Conservation (phyloP, 2,797 vertebrate species). For the Pogoniulus pusillus region DNA sequence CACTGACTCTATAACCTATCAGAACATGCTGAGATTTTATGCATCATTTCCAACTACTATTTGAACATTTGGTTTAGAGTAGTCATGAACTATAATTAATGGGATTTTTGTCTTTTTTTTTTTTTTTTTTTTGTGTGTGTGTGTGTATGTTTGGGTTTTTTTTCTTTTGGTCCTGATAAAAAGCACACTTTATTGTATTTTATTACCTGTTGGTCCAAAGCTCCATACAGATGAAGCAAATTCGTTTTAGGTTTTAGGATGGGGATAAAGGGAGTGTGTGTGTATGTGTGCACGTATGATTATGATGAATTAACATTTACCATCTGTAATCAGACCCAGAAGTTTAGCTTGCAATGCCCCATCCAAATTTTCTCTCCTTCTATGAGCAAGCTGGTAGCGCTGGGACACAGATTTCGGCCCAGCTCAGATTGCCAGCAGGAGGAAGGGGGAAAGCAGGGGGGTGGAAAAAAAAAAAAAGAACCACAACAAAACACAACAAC, state of each 20-base stretch:
- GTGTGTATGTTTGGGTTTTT: not conserved
- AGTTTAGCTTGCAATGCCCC: not conserved
- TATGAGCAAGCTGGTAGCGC: slow-evolving; percentile 20
- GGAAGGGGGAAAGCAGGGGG: no score
- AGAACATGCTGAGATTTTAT: slow-evolving; percentile 67
- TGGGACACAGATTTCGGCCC: slow-evolving; percentile 59
- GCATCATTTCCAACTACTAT: slow-evolving; percentile 48
- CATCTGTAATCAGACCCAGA: slow-evolving; percentile 25
- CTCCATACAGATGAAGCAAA: slow-evolving; percentile 16
- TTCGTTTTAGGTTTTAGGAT: slow-evolving; percentile 35
- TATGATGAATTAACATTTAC: slow-evolving; percentile 34
- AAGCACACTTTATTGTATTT: slow-evolving; percentile 32
- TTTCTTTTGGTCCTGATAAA: slow-evolving; percentile 40
- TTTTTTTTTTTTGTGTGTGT: no score
- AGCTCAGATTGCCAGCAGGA: slow-evolving; percentile 64
- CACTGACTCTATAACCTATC: slow-evolving; percentile 72
- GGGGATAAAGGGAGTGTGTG: not conserved
- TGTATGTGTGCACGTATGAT: not conserved
- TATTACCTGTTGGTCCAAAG: slow-evolving; percentile 56
- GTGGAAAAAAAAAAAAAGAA: not conserved
- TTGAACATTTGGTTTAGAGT: slow-evolving; percentile 69
- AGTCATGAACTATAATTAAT: slow-evolving; percentile 68
- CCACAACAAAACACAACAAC: not conserved
- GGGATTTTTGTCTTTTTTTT: slow-evolving; percentile 23
- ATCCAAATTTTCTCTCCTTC: slow-evolving; percentile 25